Evolutionary conservation across 2,113 vertebrate species (phyloP).

Genomic region (Oryzias celebensis): DNA sequence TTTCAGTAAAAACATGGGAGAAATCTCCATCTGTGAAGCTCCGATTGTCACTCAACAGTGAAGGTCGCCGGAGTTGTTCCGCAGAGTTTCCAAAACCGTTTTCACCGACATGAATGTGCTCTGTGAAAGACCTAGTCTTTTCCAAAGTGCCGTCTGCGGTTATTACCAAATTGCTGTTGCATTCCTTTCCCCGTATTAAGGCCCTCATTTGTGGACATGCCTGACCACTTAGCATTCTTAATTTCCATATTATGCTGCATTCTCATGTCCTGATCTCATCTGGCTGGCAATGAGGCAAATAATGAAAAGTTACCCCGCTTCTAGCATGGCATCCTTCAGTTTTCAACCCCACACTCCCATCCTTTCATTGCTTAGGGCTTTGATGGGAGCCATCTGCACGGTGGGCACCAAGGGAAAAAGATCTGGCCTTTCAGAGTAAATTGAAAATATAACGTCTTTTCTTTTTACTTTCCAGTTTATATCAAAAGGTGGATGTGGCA

Average conservation of each 20-base stretch:
- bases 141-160: constrained; percentile 52
- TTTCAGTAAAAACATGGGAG: constrained; percentile 13
- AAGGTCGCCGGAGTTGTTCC: constrained; percentile 54
- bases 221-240: constrained; percentile 52
- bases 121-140: constrained; percentile 28
- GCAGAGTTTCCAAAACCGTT: constrained; percentile 48
- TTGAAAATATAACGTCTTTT: constrained; percentile 11
- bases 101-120: constrained; percentile 37
- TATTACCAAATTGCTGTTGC: constrained; percentile 27
- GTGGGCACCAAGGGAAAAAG: constrained; percentile 41
- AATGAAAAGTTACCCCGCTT: constrained; percentile 51
- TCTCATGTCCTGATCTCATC: constrained; percentile 63
- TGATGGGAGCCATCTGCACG: constrained; percentile 40
- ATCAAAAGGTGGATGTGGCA: not conserved
- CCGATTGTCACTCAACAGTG: constrained; percentile 25
- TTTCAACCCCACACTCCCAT: constrained; percentile 37
- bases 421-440: constrained; percentile 32
- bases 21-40: constrained; percentile 39
- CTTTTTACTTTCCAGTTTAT: constrained; percentile 1
- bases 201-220: constrained; percentile 62
- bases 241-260: constrained; percentile 69
- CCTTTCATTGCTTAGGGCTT: constrained; percentile 49
- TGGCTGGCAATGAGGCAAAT: constrained; percentile 44
- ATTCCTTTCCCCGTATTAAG: constrained; percentile 65
- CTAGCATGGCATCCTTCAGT: constrained; percentile 47